Evolutionary conservation across 2,888 invertebrate species (phyloP).

Genomic region (Galeruca laticollis): DNA sequence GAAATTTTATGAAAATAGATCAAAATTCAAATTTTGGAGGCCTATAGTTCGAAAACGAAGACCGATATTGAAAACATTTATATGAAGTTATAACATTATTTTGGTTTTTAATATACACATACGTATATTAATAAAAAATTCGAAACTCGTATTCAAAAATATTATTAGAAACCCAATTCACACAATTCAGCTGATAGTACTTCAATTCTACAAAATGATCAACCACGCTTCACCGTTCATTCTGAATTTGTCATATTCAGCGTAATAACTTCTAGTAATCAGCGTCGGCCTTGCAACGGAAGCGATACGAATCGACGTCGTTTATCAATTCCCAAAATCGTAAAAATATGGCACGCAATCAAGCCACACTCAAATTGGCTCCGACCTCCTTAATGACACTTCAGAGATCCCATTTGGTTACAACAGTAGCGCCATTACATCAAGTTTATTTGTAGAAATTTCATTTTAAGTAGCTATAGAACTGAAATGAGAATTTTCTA

Average conservation of each 20-base stretch:
- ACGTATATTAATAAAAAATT: no score
- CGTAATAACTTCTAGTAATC: constrained; percentile 4
- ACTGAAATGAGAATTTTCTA: no score
- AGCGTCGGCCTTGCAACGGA: background rate
- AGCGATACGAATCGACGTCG: constrained; percentile 3
- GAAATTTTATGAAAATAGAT: no score
- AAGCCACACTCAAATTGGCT: background rate
- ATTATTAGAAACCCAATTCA: background rate
- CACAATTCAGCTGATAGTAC: background rate
- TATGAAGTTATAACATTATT: no score
- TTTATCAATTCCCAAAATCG: background rate
- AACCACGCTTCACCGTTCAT: background rate
- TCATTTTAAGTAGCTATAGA: no score
- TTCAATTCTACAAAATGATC: background rate
- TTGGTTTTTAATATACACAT: no score
- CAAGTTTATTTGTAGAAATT: no score
- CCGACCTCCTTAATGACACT: constrained; percentile 1
- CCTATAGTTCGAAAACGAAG: no score
- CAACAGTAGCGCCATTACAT: background rate
- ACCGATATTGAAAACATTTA: no score
- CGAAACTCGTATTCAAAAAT: no score
- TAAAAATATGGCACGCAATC: constrained; percentile 5
- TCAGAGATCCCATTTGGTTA: background rate
- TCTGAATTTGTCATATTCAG: background rate
- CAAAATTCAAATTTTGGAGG: no score